Percentiles rank a stretch among this genome's conserved stretches.
phyloP scores from a whole-genome alignment of 2,888 invertebrate species.

The Geophilus truncorum region DNA sequence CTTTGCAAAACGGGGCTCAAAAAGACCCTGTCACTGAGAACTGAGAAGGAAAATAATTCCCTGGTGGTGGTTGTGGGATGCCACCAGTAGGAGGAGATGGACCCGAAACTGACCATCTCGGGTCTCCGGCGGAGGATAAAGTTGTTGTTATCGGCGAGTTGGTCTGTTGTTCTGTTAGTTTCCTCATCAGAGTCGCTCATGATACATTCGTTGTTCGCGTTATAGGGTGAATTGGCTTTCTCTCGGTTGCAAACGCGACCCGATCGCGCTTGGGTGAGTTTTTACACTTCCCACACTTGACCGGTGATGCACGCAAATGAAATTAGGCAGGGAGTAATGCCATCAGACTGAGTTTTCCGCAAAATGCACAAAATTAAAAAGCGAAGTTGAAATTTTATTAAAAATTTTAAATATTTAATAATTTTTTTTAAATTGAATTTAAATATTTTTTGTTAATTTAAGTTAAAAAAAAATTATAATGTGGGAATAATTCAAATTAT shows the following conservation, averaged over 20 bases:
- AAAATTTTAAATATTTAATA: no score
- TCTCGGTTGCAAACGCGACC: background rate
- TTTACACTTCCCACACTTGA: background rate
- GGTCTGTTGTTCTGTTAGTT: background rate
- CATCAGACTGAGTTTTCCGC: background rate
- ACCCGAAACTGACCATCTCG: background rate
- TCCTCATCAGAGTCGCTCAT: background rate
- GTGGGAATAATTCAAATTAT: no score
- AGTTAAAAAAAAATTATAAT: no score
- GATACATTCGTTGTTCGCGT: background rate
- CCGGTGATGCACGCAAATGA: background rate
- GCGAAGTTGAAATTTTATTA: no score
- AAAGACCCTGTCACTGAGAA: background rate
- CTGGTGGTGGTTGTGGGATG: background rate
- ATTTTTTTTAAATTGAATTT: no score
- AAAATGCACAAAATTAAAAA: no score
- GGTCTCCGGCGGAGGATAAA: background rate
- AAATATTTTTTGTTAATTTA: no score
- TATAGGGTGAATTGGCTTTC: background rate
- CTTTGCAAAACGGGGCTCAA: background rate
- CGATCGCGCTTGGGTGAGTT: background rate
- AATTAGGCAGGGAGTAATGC: background rate
- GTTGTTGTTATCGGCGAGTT: background rate
- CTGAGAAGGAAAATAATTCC: background rate
- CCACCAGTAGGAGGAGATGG: background rate